phyloP scores from a whole-genome alignment of 2,113 vertebrate genomes.

The Cyphomyrus discorhynchus region DNA sequence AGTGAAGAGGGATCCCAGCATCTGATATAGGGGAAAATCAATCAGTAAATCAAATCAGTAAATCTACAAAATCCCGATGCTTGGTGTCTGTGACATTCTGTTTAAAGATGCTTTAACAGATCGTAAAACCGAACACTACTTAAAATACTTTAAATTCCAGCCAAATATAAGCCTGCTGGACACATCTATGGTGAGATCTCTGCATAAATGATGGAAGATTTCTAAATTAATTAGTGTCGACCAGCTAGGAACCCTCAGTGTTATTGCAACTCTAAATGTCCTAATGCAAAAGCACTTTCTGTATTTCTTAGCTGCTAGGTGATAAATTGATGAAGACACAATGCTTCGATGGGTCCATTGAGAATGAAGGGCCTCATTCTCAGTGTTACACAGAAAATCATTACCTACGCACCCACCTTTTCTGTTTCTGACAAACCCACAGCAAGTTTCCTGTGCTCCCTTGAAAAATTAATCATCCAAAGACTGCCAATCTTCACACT shows the following conservation, averaged over 20 bases:
- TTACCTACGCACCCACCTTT: not conserved
- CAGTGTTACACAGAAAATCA: not conserved
- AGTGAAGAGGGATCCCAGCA: not conserved
- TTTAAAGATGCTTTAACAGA: not conserved
- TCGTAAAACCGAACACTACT: not conserved
- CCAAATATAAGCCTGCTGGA: not conserved
- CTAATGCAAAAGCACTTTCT: not conserved
- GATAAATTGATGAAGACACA: not conserved
- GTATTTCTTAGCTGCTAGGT: not conserved
- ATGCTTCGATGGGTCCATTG: not conserved
- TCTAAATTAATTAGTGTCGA: not conserved
- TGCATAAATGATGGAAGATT: not conserved
- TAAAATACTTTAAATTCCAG: not conserved
- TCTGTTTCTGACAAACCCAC: not conserved
- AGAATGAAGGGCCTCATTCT: not conserved
- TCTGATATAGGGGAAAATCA: not conserved
- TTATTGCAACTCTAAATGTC: not conserved
- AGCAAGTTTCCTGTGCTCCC: not conserved
- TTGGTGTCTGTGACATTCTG: not conserved
- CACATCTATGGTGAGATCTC: not conserved
- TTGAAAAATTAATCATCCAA: slow-evolving; percentile 3
- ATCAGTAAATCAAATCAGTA: not conserved
- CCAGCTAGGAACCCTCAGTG: not conserved
- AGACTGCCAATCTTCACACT: not conserved
- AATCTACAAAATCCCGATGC: not conserved